Conservation (phyloP, 2,797 vertebrate species). For the Gadopsis bispinosus region DNA sequence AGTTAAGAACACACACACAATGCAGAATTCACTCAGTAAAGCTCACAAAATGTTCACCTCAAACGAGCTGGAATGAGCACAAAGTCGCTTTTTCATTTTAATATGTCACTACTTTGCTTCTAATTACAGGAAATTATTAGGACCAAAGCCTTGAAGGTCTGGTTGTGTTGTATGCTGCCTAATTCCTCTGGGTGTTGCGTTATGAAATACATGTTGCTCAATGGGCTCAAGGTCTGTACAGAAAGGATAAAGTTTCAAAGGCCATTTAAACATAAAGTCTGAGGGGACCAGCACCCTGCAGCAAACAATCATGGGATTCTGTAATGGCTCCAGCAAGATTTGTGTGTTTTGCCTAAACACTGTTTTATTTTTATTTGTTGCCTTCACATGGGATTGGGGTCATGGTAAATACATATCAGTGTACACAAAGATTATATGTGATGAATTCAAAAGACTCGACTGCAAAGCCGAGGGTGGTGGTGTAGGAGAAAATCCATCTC, state of each 20-base stretch:
- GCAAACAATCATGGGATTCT: slow-evolving; percentile 32
- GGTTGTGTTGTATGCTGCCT: slow-evolving; percentile 63
- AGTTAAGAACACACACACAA: slow-evolving; percentile 29
- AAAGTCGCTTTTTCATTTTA: slow-evolving; percentile 63
- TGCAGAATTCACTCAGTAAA: neutral
- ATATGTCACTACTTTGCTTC: slow-evolving; percentile 63
- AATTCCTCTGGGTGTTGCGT: slow-evolving; percentile 67
- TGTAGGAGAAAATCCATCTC: slow-evolving; percentile 39
- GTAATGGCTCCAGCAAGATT: slow-evolving; percentile 8
- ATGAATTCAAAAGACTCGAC: slow-evolving; percentile 28
- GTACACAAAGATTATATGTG: slow-evolving; percentile 5
- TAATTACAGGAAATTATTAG: slow-evolving; percentile 82
- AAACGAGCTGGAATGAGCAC: slow-evolving; percentile 62
- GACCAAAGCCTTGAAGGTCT: slow-evolving; percentile 70
- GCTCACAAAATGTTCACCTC: slow-evolving; percentile 32
- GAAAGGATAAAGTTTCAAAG: slow-evolving; percentile 70
- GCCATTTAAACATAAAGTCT: slow-evolving; percentile 62
- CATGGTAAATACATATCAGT: slow-evolving; percentile 19
- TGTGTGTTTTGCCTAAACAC: slow-evolving; percentile 6
- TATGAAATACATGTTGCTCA: slow-evolving; percentile 81
- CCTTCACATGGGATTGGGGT: slow-evolving; percentile 13
- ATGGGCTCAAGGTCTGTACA: slow-evolving; percentile 74
- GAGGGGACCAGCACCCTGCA: slow-evolving; percentile 31
- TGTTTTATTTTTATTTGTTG: neutral
- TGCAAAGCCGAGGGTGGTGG: slow-evolving; percentile 24